Base-by-base conservation (phyloP, 2,113 vertebrate species). In the Cairina moschata region DNA sequence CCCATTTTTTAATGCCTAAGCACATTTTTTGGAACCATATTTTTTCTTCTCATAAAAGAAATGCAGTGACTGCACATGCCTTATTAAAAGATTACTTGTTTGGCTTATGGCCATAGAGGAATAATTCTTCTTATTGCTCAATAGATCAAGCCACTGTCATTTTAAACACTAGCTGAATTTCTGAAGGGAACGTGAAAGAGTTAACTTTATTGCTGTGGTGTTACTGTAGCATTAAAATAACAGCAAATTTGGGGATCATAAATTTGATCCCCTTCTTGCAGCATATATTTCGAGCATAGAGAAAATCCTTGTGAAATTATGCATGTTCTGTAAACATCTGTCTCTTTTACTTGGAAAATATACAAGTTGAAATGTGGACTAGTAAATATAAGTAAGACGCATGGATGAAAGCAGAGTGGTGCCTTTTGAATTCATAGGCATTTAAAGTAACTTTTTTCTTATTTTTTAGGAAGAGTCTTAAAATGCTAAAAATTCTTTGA, bases 21-120 rank as follows among this genome's bases (percentile, higher is more conserved):
- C 52, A 77, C 12, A 3, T 8, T 20, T 72, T 44, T 68, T 9
- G 50, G 6, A 62, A 62, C 52, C 58, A 2, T 52, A 50, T 62
- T 16, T 42, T 54, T 29, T 29, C 21, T 65, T 1, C 8, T 74
- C 38, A 58, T 74, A 76, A 96, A 90, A 55, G 65, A 95, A 89
- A 88, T 90, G 63, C 50, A 71, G 14, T 86, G 58, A 78, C 86
- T 91, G 54, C 56, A 75, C 26, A 38, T 86, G 63, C 50, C 66
- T 72, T 89, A 60, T 93, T 95, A 84, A 80, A 88, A 93, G 50
- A 94, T 87, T 88, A 89, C 56, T 84, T 89, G 56, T 91, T 94
- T 96, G 92, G 83, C 95, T 85, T 28, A 23, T 76, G n/a, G 73
- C 90, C 86, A 73, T 5, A 72, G 21, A 85, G 31, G 5, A 65